These are phyloP conservation scores for Heteromurus nitidus DNA, from an alignment of 2,888 invertebrate species.

Conservation along the genomic window DNA sequence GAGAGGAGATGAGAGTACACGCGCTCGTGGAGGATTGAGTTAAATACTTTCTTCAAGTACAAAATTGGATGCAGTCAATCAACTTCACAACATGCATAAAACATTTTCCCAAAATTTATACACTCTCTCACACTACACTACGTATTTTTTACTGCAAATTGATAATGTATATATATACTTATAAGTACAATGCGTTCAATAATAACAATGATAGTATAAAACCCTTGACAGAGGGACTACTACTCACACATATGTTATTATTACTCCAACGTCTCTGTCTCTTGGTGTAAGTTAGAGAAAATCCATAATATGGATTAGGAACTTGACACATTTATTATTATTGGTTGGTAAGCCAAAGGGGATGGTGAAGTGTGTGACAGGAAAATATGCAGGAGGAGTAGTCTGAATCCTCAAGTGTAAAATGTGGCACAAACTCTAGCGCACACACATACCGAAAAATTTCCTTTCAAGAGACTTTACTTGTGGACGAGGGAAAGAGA, in stretches of 20 bases:
- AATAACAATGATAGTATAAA: too few relatives aligned
- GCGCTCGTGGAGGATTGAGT: not conserved
- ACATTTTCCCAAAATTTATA: constrained; percentile 9
- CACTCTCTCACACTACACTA: too few relatives aligned
- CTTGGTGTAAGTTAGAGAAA: not conserved
- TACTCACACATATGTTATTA: too few relatives aligned
- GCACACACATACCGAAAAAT: too few relatives aligned
- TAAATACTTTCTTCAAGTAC: constrained; percentile 40
- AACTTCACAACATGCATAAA: constrained; percentile 23
- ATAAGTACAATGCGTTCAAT: too few relatives aligned
- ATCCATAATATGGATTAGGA: constrained; percentile 37
- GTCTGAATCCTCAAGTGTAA: constrained; percentile 23
- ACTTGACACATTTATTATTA: constrained; percentile 41
- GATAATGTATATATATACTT: too few relatives aligned
- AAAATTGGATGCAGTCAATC: constrained; percentile 44
- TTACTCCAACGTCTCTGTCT: not conserved
- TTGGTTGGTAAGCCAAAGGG: not conserved
- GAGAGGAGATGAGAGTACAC: not conserved
- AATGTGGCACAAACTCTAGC: constrained; percentile 7
- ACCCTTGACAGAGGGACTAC: too few relatives aligned
- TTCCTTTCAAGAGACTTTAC: constrained; percentile 7
- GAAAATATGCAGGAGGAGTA: not conserved
- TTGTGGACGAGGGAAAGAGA: too few relatives aligned
- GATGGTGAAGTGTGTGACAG: not conserved
- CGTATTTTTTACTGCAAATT: too few relatives aligned